A percentile compares a stretch with the other conserved stretches of the same genome.
These are phyloP conservation scores for Acipenser oxyrinchus DNA, from an alignment of 2,797 vertebrate genomes.

Conservation along the genomic window DNA sequence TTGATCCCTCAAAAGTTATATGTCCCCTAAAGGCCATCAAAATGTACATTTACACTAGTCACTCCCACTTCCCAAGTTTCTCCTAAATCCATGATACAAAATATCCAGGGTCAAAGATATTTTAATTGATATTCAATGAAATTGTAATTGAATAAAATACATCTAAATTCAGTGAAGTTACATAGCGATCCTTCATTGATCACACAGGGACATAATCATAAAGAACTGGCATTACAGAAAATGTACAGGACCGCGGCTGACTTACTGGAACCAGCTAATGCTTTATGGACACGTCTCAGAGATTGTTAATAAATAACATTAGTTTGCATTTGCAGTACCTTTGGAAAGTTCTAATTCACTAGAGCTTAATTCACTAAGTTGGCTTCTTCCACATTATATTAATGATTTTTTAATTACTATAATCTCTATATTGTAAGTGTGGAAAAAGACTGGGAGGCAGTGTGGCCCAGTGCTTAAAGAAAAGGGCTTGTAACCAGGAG, in stretches of 20 bases:
- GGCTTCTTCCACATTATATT: neutral
- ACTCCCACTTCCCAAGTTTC: no score
- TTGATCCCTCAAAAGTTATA: no score
- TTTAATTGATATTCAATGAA: no score
- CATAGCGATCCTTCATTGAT: neutral
- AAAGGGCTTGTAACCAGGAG: no score
- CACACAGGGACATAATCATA: neutral
- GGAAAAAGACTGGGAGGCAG: no score
- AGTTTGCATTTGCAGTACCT: neutral
- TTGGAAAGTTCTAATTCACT: neutral
- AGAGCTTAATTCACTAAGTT: neutral
- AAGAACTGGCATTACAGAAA: neutral
- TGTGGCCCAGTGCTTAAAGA: no score
- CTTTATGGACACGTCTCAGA: neutral
- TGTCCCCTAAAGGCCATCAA: no score
- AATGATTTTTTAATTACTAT: constrained; percentile 7
- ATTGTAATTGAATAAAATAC: no score
- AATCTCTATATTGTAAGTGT: constrained; percentile 8
- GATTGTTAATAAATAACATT: neutral
- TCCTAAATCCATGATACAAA: no score
- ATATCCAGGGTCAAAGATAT: no score
- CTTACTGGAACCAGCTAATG: neutral
- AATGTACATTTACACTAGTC: no score
- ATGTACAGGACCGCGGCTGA: neutral
- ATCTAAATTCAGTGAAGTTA: neutral